phyloP scores from a whole-genome alignment of 2,113 vertebrate genomes.

The Psophia crepitans region DNA sequence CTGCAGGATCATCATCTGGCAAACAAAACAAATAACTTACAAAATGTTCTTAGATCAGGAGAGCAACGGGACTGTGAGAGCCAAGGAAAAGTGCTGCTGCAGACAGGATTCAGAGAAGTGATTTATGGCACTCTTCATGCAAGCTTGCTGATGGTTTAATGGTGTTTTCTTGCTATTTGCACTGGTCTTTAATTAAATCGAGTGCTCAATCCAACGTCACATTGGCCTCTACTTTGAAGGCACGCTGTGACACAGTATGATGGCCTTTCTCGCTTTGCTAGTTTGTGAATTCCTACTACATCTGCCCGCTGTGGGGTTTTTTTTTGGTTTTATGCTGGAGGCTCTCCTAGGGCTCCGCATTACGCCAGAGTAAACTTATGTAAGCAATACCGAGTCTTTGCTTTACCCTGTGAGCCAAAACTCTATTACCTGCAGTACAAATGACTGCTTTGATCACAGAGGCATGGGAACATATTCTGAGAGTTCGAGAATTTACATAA shows the following conservation, averaged over 20 bases:
- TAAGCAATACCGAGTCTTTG: not conserved
- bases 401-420: not conserved
- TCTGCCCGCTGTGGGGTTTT: not conserved
- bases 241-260: not conserved
- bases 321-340: not conserved
- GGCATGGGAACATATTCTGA: not conserved
- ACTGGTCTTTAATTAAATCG: not conserved
- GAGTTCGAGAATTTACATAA: not conserved
- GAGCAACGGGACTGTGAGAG: not conserved
- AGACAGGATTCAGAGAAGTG: not conserved
- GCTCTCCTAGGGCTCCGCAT: not conserved
- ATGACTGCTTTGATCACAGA: not conserved
- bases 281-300: not conserved
- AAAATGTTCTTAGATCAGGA: not conserved
- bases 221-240: not conserved
- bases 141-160: not conserved
- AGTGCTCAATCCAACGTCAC: not conserved
- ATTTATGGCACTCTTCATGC: not conserved
- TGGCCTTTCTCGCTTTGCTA: not conserved
- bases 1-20: not conserved
- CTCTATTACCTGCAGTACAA: not conserved
- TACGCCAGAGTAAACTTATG: not conserved
- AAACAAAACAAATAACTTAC: not conserved
- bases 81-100: accelerated
- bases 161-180: not conserved